phyloP scores from a whole-genome alignment of 2,888 invertebrate species.

The Himalopsyche japonica region DNA sequence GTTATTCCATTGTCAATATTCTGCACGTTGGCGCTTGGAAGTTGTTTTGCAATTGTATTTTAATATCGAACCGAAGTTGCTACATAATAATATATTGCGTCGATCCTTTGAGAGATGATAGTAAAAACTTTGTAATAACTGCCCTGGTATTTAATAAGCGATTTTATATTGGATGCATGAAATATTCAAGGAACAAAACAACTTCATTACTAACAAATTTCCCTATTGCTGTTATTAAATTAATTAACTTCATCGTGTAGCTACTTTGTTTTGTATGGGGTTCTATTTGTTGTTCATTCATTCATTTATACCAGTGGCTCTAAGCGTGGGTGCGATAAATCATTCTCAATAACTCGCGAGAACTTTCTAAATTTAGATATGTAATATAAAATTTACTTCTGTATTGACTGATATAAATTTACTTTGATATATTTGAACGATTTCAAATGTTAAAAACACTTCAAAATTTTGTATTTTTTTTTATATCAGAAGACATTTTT shows the following conservation, averaged over 20 bases:
- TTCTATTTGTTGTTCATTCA: neutral
- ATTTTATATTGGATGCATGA: neutral
- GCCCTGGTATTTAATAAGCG: neutral
- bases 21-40: neutral
- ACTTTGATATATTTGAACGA: too few species aligned
- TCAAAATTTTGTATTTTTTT: too few species aligned
- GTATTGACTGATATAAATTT: too few species aligned
- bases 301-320: too few species aligned
- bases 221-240: neutral
- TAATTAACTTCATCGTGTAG: neutral
- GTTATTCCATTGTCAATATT: neutral
- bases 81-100: neutral
- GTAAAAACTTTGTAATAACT: neutral
- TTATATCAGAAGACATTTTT: too few species aligned
- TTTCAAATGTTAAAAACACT: too few species aligned
- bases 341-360: too few species aligned
- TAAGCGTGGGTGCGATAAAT: too few species aligned
- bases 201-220: neutral
- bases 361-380: too few species aligned
- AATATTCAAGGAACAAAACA: neutral
- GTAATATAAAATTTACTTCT: too few species aligned
- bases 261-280: neutral
- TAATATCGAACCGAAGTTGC: neutral
- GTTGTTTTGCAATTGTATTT: neutral
- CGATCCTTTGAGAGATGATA: constrained; percentile 21